Percentiles rank a stretch among this genome's conserved stretches.
phyloP scores from a whole-genome alignment of 2,888 invertebrate genomes.

The Nezara viridula region DNA sequence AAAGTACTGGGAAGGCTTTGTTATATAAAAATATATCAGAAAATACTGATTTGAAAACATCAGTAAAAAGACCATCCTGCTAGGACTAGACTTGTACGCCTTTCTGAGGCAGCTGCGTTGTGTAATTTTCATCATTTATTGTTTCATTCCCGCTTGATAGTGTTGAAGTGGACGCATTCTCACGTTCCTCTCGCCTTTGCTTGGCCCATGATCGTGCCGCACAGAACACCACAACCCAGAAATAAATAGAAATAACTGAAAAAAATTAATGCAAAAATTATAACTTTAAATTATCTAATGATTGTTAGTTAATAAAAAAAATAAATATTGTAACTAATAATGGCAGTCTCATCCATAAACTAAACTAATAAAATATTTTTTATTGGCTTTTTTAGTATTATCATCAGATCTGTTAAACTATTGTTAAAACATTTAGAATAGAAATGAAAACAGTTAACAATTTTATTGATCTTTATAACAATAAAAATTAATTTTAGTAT shows the following conservation, averaged over 20 bases:
- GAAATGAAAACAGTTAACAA: no score
- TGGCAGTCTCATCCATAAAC: no score
- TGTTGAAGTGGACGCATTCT: constrained; percentile 63
- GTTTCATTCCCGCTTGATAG: constrained; percentile 64
- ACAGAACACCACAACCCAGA: constrained; percentile 65
- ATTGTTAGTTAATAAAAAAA: no score
- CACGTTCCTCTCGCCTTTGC: constrained; percentile 63
- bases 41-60: constrained; percentile 31
- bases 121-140: constrained; percentile 61
- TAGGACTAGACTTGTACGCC: constrained; percentile 57
- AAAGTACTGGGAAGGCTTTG: constrained; percentile 23
- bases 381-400: no score
- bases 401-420: no score
- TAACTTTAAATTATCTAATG: background rate
- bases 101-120: constrained; percentile 13
- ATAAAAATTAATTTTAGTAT: no score
- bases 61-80: constrained; percentile 1
- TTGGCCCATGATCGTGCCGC: constrained; percentile 65
- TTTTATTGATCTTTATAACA: no score
- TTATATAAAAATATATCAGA: constrained; percentile 29
- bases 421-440: no score
- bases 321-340: no score
- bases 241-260: constrained; percentile 65
- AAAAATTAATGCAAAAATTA: constrained; percentile 31
- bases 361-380: no score